Percentiles rank a stretch among this genome's conserved stretches.
These are phyloP conservation scores for Melipona beecheii DNA, from an alignment of 2,888 invertebrate species.

Conservation along the genomic window DNA sequence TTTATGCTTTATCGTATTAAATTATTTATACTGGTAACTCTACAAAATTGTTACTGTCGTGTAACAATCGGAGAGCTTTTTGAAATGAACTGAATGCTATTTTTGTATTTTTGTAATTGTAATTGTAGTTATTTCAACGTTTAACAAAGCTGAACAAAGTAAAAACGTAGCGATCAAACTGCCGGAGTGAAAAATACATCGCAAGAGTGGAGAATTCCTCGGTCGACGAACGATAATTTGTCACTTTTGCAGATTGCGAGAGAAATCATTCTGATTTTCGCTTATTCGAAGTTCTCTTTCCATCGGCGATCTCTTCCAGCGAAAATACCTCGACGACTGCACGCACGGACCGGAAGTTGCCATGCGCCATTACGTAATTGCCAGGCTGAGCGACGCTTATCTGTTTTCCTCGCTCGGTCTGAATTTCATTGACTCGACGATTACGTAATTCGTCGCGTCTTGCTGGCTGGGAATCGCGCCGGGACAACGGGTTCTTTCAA, in stretches of 20 bases:
- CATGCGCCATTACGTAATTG: slow-evolving; percentile 30
- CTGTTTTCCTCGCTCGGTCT: slow-evolving; percentile 26
- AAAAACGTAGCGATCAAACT: too few relatives aligned
- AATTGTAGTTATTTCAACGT: too few relatives aligned
- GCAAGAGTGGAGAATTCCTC: too few relatives aligned
- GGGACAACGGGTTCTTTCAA: not conserved
- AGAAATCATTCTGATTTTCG: too few relatives aligned
- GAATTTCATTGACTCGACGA: slow-evolving; percentile 49
- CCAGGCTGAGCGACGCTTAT: slow-evolving; percentile 27
- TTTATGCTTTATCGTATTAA: not conserved
- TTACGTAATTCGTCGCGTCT: slow-evolving; percentile 34
- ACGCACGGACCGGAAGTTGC: slow-evolving; percentile 29
- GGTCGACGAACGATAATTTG: too few relatives aligned
- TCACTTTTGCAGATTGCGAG: too few relatives aligned
- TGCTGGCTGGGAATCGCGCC: slow-evolving; percentile 26
- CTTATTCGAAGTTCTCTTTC: not conserved
- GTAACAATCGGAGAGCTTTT: too few relatives aligned
- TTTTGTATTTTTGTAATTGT: too few relatives aligned
- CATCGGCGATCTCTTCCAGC: slow-evolving; percentile 12
- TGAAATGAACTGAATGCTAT: too few relatives aligned
- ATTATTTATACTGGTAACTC: not conserved
- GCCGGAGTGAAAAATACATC: too few relatives aligned
- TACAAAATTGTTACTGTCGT: too few relatives aligned
- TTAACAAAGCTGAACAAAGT: too few relatives aligned
- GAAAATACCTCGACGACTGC: slow-evolving; percentile 37